phyloP scores from a whole-genome alignment of 2,888 invertebrate species.

The Saturnia japonica region DNA sequence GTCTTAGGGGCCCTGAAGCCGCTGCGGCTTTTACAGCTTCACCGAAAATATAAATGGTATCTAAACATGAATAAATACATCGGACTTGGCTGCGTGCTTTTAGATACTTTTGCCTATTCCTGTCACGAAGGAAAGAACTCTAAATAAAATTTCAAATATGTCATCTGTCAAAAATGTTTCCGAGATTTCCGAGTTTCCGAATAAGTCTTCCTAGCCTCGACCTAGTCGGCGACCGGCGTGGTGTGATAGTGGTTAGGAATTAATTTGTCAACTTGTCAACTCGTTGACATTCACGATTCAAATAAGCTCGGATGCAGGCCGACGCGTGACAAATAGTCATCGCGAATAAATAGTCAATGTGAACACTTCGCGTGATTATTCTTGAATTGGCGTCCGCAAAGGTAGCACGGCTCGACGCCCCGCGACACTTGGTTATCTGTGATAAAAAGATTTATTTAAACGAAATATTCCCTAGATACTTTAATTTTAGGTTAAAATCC shows the following conservation, averaged over 20 bases:
- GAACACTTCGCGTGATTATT: slow-evolving; percentile 61
- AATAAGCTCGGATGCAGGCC: slow-evolving; percentile 50
- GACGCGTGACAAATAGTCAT: slow-evolving; percentile 56
- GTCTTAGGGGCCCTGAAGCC: too few species aligned
- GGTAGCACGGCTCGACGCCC: slow-evolving; percentile 61
- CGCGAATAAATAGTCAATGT: slow-evolving; percentile 68
- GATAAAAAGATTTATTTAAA: slow-evolving; percentile 63
- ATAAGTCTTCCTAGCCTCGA: too few species aligned
- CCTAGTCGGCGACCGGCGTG: slow-evolving; percentile 44
- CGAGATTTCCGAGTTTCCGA: too few species aligned
- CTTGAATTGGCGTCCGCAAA: slow-evolving; percentile 53
- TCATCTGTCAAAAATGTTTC: slow-evolving; percentile 42
- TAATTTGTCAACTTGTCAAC: slow-evolving; percentile 56
- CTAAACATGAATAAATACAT: too few species aligned
- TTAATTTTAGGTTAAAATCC: slow-evolving; percentile 70
- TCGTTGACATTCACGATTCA: slow-evolving; percentile 53
- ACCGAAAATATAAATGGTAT: too few species aligned
- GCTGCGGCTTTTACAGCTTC: too few species aligned
- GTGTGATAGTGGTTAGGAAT: slow-evolving; percentile 41
- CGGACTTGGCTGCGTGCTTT: too few species aligned
- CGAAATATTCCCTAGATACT: slow-evolving; percentile 53
- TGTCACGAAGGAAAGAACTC: too few species aligned
- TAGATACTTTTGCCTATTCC: too few species aligned
- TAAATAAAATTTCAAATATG: too few species aligned
- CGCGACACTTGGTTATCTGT: slow-evolving; percentile 70